Conservation (phyloP, 2,113 vertebrate species). For the Athene cunicularia region DNA sequence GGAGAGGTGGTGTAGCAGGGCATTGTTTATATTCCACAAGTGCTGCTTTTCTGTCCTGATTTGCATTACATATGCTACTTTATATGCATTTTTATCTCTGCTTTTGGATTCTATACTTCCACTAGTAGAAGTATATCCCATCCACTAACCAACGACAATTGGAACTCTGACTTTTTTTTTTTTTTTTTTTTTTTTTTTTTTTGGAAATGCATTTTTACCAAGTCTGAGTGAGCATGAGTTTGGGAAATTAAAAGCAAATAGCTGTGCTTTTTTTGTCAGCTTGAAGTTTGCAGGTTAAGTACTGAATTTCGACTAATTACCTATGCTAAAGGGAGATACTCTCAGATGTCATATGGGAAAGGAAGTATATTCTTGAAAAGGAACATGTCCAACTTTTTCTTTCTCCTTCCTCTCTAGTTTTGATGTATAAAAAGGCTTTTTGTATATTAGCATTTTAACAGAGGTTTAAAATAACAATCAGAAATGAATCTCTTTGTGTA, state of each 20-base stretch:
- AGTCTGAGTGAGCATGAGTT: not conserved
- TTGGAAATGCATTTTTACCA: not conserved
- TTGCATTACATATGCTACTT: not conserved
- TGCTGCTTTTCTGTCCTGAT: not conserved
- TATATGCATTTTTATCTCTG: not conserved
- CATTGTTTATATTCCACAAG: not conserved
- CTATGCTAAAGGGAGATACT: not conserved
- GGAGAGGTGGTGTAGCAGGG: not conserved
- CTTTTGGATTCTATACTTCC: not conserved
- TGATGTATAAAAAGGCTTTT: not conserved
- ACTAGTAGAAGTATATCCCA: not conserved
- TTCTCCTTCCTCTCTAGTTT: not conserved
- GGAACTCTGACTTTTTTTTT: not conserved
- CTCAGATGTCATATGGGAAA: not conserved
- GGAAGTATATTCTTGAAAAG: not conserved
- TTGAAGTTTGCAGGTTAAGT: not conserved
- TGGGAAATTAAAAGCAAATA: not conserved
- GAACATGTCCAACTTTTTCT: not conserved
- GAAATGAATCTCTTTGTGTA: not conserved
- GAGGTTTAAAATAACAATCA: slow-evolving; percentile 5
- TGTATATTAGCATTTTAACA: not conserved
- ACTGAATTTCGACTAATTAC: not conserved
- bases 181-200: not conserved
- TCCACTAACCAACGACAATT: not conserved
- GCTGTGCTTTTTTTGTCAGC: not conserved